phyloP scores from a whole-genome alignment of 2,113 vertebrate genomes.

The Paradisaea rubra region DNA sequence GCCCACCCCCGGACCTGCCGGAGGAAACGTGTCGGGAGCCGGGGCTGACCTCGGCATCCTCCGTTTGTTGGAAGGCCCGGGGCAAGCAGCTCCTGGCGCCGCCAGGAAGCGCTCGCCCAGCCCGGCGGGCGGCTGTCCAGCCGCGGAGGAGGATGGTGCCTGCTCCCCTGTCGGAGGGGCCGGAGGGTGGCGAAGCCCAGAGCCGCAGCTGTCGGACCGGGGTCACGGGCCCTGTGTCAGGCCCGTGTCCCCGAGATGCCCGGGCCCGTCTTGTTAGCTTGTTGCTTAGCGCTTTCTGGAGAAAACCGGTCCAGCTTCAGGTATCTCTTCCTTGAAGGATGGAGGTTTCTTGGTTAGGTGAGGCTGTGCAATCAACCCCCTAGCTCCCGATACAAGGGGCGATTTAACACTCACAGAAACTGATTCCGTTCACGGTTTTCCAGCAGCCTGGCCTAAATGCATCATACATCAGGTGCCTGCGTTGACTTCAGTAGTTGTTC shows the following conservation, averaged over 20 bases:
- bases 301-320: fast-evolving
- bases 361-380: neutral
- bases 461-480: fast-evolving
- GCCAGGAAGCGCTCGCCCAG: neutral
- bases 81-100: neutral
- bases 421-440: neutral
- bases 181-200: neutral
- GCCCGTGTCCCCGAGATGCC: too few species aligned
- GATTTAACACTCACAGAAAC: neutral
- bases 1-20: constrained; percentile 19
- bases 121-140: neutral
- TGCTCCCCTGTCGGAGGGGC: neutral
- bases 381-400: fast-evolving
- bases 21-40: constrained; percentile 58
- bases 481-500: neutral
- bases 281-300: fast-evolving
- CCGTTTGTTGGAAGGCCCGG: constrained; percentile 26
- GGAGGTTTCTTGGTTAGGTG: neutral
- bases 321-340: neutral
- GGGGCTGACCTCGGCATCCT: constrained; percentile 23
- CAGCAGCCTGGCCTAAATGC: neutral
- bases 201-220: neutral
- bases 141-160: neutral
- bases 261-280: fast-evolving
- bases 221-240: fast-evolving